Base-by-base conservation (phyloP, 2,797 vertebrate genomes). In the Crocidura indochinensis region DNA sequence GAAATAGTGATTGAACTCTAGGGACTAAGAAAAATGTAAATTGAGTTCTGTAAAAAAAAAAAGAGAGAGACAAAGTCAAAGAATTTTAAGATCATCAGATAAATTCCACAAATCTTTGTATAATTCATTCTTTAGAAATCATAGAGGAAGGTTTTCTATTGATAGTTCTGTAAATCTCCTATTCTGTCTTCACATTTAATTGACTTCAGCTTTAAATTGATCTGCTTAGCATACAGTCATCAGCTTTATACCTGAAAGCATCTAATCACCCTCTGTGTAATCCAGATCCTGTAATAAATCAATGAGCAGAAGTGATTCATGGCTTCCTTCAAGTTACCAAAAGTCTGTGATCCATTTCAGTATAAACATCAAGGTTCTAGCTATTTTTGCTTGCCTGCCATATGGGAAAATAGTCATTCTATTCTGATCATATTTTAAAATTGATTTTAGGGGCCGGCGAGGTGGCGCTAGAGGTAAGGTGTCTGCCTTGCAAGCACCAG, bases 131-230 rank as follows among this genome's bases (percentile, higher is more conserved):
- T 92, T 90, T 86, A 93, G 81, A 74, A 85, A 67, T 88, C 76
- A 74, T 26, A 86, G 56, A 46, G 49, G 64, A 90, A 89, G 60
- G 27, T 77, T 29, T 83, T 86, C 11, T 90, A 64, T 76, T 86
- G 90, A 91, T 86, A n/a, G 8, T 80, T 95, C 56, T 87, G 22
- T 75, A 93, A 84, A 75, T 91, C 94, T 94, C 90, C 69, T 82
- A 9, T 79, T 87, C 78, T 84, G 88, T 64, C 79, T 85, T 38
- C 75, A 94, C 69, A 84, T 91, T 94, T 84, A 87, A 76, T 10
- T 87, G 84, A 76, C 67, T 90, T 88, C 51, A 79, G 65, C 77
- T 90, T 86, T 94, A 71, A 93, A 91, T 65, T 86, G 80, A 90
- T 92, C 53, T 86, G 83, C n/a, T 94, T 88, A 91, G 86, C 83